Evolutionary conservation across 2,888 invertebrate genomes (phyloP).

Genomic region (Coelinius sp.): DNA sequence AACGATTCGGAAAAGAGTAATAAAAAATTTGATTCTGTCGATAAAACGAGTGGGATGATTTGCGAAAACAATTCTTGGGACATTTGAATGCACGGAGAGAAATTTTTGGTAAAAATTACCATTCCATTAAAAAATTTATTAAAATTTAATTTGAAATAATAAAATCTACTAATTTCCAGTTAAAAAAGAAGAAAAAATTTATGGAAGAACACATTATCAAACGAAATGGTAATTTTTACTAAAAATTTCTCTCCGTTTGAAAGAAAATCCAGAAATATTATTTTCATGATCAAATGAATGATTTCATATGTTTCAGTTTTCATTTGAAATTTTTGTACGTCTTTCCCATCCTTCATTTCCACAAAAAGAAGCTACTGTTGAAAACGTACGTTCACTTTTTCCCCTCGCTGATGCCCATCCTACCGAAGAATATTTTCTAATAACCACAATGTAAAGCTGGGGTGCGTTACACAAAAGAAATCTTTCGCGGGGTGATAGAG

Average conservation of each 20-base stretch:
- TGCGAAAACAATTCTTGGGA: no score
- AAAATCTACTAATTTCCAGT: no score
- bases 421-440: constrained; percentile 67
- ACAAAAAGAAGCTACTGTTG: constrained; percentile 41
- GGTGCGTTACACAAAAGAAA: constrained; percentile 69
- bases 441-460: constrained; percentile 69
- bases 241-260: no score
- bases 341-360: neutral
- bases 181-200: no score
- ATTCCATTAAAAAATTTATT: no score
- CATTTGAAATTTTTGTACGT: constrained; percentile 23
- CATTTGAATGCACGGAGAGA: no score
- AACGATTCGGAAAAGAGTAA: constrained; percentile 28
- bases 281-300: neutral
- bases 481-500: constrained; percentile 54
- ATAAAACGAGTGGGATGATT: neutral
- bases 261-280: neutral
- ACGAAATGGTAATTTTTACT: no score
- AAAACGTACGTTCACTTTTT: constrained; percentile 35
- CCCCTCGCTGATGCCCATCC: constrained; percentile 46
- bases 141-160: no score
- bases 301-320: constrained; percentile 4
- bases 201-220: no score
- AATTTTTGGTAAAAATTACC: no score
- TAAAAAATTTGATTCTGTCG: neutral